Evolutionary conservation across 2,888 invertebrate genomes (phyloP).

Genomic region (Brassicogethes aeneus): DNA sequence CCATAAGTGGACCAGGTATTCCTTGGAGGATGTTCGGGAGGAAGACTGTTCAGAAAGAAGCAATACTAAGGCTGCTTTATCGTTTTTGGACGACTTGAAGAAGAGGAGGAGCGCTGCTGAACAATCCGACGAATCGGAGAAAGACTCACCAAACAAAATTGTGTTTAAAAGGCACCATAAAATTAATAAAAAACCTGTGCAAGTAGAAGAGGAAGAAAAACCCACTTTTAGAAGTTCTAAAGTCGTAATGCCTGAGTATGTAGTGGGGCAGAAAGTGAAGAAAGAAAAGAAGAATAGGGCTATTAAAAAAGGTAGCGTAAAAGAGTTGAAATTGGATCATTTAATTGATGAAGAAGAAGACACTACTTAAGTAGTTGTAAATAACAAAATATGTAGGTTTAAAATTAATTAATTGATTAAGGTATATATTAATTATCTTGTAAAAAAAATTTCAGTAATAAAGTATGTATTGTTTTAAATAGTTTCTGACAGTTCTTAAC

Average conservation of each 20-base stretch:
- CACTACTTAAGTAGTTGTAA: too few species aligned
- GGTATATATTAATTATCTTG: too few species aligned
- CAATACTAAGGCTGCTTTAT: conserved; percentile 68
- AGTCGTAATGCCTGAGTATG: conserved; percentile 74
- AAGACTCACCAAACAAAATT: conserved; percentile 27
- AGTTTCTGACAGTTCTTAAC: too few species aligned
- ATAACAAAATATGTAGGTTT: too few species aligned
- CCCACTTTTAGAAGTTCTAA: conserved; percentile 57
- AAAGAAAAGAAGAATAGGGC: conserved; percentile 38
- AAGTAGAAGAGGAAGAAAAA: conserved; percentile 24
- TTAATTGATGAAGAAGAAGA: conserved; percentile 39
- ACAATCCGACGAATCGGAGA: conserved; percentile 10
- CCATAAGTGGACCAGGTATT: conserved; percentile 74
- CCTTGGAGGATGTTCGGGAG: conserved; percentile 63
- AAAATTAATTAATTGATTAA: too few species aligned
- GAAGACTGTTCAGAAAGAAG: conserved; percentile 71
- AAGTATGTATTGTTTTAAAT: too few species aligned
- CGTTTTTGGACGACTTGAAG: conserved; percentile 63
- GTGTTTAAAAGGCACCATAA: conserved; percentile 28
- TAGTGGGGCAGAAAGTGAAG: conserved; percentile 57
- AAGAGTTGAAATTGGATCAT: conserved; percentile 48
- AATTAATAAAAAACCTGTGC: not conserved
- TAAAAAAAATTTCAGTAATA: too few species aligned
- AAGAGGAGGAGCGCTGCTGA: conserved; percentile 26
- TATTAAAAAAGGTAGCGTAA: conserved; percentile 18